Conservation (phyloP, 2,888 invertebrate species). For the Dasysyrphus albostriatus region DNA sequence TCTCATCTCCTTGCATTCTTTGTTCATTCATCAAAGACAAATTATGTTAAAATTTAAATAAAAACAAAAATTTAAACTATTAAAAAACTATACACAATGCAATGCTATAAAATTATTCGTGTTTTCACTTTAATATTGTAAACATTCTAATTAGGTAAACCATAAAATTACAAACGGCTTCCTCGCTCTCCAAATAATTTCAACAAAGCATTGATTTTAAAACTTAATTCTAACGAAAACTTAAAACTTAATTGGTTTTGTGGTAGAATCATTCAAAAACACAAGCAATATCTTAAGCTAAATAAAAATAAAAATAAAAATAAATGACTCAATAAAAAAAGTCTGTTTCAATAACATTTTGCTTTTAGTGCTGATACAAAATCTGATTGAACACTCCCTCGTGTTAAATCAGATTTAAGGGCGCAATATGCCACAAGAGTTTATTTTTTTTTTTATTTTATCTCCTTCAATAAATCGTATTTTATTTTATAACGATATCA, state of each 20-base stretch:
- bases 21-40: no score
- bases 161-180: not conserved
- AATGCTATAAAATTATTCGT: no score
- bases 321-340: slow-evolving; percentile 14
- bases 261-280: not conserved
- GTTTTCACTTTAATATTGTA: no score
- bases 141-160: not conserved
- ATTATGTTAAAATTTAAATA: no score
- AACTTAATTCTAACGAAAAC: not conserved
- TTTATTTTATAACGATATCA: slow-evolving; percentile 28
- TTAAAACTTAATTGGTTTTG: not conserved
- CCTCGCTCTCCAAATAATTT: not conserved
- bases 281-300: not conserved
- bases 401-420: slow-evolving; percentile 1
- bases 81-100: no score
- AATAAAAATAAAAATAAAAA: not conserved
- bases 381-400: not conserved
- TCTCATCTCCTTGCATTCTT: no score
- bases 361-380: not conserved
- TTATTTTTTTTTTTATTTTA: slow-evolving; percentile 7
- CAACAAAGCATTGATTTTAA: not conserved
- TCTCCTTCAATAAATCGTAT: slow-evolving; percentile 7
- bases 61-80: no score
- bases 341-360: not conserved
- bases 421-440: slow-evolving; percentile 10